These are phyloP conservation scores for Passer domesticus DNA, from an alignment of 2,113 vertebrate genomes.

Conservation along the genomic window DNA sequence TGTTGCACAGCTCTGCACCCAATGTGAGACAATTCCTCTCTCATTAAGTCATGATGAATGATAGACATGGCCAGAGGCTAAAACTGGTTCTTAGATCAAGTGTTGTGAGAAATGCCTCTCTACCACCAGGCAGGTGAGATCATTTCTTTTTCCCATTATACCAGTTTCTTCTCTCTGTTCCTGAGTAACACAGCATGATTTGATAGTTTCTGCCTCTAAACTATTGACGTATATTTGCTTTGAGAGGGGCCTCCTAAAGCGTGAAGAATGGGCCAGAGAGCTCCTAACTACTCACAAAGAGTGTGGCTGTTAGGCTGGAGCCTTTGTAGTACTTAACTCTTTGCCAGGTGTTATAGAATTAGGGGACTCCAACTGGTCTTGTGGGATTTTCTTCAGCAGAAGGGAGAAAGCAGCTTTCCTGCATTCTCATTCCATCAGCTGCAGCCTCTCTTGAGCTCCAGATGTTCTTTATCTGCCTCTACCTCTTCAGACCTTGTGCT, in stretches of 20 bases:
- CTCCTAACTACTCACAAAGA: conserved; percentile 2
- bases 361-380: background rate
- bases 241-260: conserved; percentile 61
- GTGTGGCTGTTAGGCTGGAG: conserved; percentile 4
- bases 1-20: background rate
- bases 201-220: conserved; percentile 64
- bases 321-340: conserved; percentile 22
- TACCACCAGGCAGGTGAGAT: conserved; percentile 57
- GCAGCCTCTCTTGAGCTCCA: background rate
- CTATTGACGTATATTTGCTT: conserved; percentile 51
- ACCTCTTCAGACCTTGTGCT: background rate
- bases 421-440: background rate
- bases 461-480: background rate
- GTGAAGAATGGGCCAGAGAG: conserved; percentile 53
- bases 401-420: background rate
- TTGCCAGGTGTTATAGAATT: conserved; percentile 1
- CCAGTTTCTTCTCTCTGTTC: conserved; percentile 37
- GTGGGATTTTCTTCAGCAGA: background rate
- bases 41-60: conserved; percentile 53
- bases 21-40: background rate
- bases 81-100: conserved; percentile 45
- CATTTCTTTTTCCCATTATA: conserved; percentile 60
- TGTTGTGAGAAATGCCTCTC: conserved; percentile 55
- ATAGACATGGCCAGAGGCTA: conserved; percentile 38
- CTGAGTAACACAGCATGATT: conserved; percentile 57